phyloP scores from a whole-genome alignment of 2,888 invertebrate genomes.

The Pterostichus madidus region DNA sequence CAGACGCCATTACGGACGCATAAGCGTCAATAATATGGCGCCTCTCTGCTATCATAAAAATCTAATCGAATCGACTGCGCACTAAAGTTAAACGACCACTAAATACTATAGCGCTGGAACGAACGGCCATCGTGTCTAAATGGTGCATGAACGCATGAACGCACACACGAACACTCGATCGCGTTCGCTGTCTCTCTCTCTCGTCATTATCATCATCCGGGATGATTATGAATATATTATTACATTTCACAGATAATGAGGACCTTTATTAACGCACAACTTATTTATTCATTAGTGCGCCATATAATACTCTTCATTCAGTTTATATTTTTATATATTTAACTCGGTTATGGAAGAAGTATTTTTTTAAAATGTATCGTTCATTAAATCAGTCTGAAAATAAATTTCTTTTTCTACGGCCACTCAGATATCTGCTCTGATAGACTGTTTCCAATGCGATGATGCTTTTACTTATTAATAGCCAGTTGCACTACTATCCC shows the following conservation, averaged over 20 bases:
- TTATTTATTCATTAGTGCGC: conserved; percentile 36
- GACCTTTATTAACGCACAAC: conserved; percentile 25
- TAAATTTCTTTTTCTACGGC: too few relatives aligned
- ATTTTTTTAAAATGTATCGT: too few relatives aligned
- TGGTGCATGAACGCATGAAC: conserved; percentile 41
- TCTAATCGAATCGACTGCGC: conserved; percentile 64
- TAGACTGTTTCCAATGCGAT: too few relatives aligned
- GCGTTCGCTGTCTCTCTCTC: conserved; percentile 5
- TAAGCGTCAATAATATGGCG: conserved; percentile 65
- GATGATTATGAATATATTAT: conserved; percentile 23
- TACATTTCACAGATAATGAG: conserved; percentile 45
- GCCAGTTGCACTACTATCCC: too few relatives aligned
- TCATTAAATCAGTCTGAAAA: too few relatives aligned
- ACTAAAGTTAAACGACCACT: conserved; percentile 66
- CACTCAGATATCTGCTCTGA: too few relatives aligned
- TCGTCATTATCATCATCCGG: conserved; percentile 38
- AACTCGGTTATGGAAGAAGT: too few relatives aligned
- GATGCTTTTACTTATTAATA: too few relatives aligned
- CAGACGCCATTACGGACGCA: conserved; percentile 64
- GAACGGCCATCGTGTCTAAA: conserved; percentile 39
- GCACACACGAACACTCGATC: background rate
- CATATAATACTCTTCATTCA: conserved; percentile 31
- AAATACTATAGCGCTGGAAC: conserved; percentile 50
- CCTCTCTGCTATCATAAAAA: conserved; percentile 64
- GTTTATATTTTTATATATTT: too few relatives aligned